Evolutionary conservation across 2,797 vertebrate species (phyloP).

Genomic region (Botia kubotai): DNA sequence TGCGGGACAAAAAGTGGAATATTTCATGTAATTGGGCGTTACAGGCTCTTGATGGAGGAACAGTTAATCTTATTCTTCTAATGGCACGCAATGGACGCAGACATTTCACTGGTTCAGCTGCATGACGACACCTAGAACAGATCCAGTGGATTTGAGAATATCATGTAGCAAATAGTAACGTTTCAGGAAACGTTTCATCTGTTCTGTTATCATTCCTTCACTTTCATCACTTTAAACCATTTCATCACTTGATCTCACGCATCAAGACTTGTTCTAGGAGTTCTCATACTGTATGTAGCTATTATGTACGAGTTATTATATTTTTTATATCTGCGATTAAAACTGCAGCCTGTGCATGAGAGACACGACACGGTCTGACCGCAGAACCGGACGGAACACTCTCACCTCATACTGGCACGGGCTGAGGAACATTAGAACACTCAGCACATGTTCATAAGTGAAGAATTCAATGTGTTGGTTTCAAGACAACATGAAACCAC

Average conservation of each 20-base stretch:
- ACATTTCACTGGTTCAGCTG: background rate
- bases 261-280: too few species aligned
- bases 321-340: slow-evolving; percentile 28
- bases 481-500: too few species aligned
- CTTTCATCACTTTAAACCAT: background rate
- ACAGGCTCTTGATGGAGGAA: too few species aligned
- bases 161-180: background rate
- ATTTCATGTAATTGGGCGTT: background rate
- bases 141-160: background rate
- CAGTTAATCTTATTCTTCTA: background rate
- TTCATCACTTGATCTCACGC: background rate
- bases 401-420: slow-evolving; percentile 4
- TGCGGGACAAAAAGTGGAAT: background rate
- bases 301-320: too few species aligned
- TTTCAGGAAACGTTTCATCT: background rate
- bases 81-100: background rate
- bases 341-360: background rate
- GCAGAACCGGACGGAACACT: background rate
- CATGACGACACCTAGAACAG: background rate
- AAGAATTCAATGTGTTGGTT: too few species aligned
- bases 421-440: background rate
- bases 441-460: too few species aligned
- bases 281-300: too few species aligned
- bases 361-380: background rate
- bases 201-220: background rate